Percentiles rank a stretch among this genome's conserved stretches.
Evolutionary conservation across 2,113 vertebrate genomes (phyloP).

Genomic region (Lathamus discolor): DNA sequence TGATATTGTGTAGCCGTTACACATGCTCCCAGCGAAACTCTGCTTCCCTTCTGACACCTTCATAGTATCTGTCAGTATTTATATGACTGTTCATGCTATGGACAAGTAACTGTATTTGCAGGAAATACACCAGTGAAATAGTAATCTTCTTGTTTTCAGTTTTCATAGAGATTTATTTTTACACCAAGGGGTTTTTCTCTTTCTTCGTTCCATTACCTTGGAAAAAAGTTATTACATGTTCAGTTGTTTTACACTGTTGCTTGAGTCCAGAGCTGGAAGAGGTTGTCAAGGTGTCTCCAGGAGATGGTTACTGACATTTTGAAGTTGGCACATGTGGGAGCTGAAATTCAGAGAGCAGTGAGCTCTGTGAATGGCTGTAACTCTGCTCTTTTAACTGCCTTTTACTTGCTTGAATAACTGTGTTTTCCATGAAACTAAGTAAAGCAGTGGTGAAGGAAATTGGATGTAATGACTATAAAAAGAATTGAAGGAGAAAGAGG

Average conservation of each 20-base stretch:
- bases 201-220: not conserved
- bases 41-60: not conserved
- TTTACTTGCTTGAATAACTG: slow-evolving; percentile 6
- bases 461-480: not conserved
- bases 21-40: not conserved
- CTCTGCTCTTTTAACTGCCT: slow-evolving; percentile 8
- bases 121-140: not conserved
- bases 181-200: not conserved
- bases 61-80: not conserved
- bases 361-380: not conserved
- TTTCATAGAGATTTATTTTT: not conserved
- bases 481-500: slow-evolving; percentile 40
- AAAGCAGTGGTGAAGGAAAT: not conserved
- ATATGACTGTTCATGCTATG: not conserved
- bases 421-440: not conserved
- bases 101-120: not conserved
- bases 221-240: not conserved
- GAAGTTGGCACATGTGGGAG: not conserved
- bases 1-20: not conserved
- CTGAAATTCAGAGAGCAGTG: not conserved
- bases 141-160: not conserved
- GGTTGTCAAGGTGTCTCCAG: not conserved
- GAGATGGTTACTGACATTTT: slow-evolving; percentile 15
- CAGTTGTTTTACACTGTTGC: not conserved
- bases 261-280: not conserved